Evolutionary conservation across 2,113 vertebrate species (phyloP).

Genomic region (Xiphophorus maculatus): DNA sequence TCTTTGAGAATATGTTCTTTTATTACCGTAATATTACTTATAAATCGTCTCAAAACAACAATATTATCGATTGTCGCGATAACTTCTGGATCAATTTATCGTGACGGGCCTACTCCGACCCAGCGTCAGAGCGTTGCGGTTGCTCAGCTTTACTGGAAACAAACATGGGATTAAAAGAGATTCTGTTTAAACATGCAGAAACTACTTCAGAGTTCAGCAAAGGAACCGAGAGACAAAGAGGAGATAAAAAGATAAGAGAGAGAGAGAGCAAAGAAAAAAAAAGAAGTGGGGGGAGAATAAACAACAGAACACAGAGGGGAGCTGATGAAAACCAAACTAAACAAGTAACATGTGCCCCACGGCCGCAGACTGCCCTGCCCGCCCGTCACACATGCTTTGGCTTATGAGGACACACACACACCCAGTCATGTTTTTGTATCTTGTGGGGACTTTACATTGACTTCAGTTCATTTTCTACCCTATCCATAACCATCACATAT

Average conservation of each 20-base stretch:
- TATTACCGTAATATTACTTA: no score
- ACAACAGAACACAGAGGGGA: conserved; percentile 66
- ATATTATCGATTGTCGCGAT: no score
- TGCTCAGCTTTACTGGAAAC: conserved; percentile 60
- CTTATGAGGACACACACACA: conserved; percentile 17
- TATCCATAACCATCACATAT: no score
- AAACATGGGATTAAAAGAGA: conserved; percentile 59
- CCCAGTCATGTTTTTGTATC: neutral
- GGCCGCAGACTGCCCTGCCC: conserved; percentile 55
- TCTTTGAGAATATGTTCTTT: no score
- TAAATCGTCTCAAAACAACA: no score
- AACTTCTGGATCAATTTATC: no score
- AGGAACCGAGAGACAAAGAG: conserved; percentile 45
- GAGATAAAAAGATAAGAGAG: conserved; percentile 62
- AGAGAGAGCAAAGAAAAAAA: conserved; percentile 26
- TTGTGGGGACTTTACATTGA: no score
- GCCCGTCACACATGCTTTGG: conserved; percentile 56
- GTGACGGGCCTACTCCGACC: conserved; percentile 28
- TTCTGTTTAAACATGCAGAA: conserved; percentile 62
- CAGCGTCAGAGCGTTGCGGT: conserved; percentile 44
- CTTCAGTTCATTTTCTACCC: no score
- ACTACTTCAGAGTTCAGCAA: conserved; percentile 47
- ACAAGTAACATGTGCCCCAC: conserved; percentile 69
- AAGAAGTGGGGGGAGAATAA: conserved; percentile 56
- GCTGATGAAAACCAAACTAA: conserved; percentile 72